Evolutionary conservation across 2,113 vertebrate genomes (phyloP), one percentile per base, ranked within the genome.

Genomic region (Neopipo cinnamomea): DNA sequence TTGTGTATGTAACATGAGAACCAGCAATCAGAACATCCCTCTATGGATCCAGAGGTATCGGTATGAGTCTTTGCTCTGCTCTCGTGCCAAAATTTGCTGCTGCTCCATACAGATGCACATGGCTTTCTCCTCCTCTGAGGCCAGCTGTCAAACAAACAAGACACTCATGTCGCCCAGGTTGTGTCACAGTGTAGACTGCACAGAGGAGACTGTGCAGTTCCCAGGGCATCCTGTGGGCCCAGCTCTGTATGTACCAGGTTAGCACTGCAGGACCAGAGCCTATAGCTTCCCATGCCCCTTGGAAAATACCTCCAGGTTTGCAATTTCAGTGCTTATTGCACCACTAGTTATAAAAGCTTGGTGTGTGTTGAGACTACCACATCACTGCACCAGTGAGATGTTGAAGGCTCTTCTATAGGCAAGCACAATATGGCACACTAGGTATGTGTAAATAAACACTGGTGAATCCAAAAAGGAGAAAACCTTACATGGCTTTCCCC

Each of bases 91-190:
- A 89, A 92, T 62, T 30, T 77, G 20, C 47, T 66, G 31, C 47
- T 82, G 71, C 8, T 75, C 23, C 25, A 28, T 9, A 12, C 5
- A 53, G 46, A 20, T 14, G 16, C 12, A 42, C 18, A 13, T 7
- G 14, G 20, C 20, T 86, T 66, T 55, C 41, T 63, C 52, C 42
- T 74, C 14, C 33, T 65, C 42, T 0, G 0, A n/a, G 4, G 6
- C 66, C 44, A 91, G 16, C n/a, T 80, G 50, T 58, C 21, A 56
- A 73, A 49, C 21, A 35, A 72, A 42, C 37, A 25, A 49, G 37
- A 67, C 6, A 11, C 2, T 5, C 0, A 0, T 8, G 1, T 5
- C 39, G 33, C 9, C 13, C 27, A 14, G 50, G 17, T 6, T 53
- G 31, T 37, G 44, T 21, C 41, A 76, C 19, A 80, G 49, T 0